Conservation (phyloP, 2,113 vertebrate genomes). For the Laticauda colubrina region DNA sequence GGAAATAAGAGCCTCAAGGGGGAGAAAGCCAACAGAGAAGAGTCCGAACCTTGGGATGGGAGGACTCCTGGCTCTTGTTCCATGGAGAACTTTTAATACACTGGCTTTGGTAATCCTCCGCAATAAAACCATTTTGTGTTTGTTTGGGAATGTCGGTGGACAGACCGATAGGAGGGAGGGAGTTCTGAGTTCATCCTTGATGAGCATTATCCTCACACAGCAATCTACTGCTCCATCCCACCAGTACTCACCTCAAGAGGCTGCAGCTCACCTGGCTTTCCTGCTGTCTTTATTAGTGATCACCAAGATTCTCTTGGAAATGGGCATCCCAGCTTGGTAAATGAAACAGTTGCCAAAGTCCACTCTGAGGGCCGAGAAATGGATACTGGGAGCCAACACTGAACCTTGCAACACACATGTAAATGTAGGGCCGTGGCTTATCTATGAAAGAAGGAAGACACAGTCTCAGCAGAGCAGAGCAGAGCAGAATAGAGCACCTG, state of each 20-base stretch:
- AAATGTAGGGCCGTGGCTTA: conserved; percentile 75
- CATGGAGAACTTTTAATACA: background rate
- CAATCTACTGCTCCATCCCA: background rate
- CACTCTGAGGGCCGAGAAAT: conserved; percentile 82
- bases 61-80: background rate
- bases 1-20: background rate
- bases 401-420: conserved; percentile 69
- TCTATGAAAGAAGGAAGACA: conserved; percentile 63
- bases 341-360: conserved; percentile 85
- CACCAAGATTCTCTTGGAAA: conserved; percentile 65
- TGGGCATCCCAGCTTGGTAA: conserved; percentile 72
- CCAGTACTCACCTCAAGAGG: background rate
- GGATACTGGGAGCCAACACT: conserved; percentile 66
- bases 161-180: background rate
- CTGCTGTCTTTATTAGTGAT: conserved; percentile 78
- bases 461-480: background rate
- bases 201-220: background rate
- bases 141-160: background rate
- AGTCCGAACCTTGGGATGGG: background rate
- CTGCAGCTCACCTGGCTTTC: conserved; percentile 68
- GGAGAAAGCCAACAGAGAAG: background rate
- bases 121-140: background rate
- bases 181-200: background rate
- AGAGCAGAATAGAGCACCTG: background rate
- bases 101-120: background rate